Evolutionary conservation across 2,888 invertebrate species (phyloP).

Genomic region (Xanthorhoe designata): DNA sequence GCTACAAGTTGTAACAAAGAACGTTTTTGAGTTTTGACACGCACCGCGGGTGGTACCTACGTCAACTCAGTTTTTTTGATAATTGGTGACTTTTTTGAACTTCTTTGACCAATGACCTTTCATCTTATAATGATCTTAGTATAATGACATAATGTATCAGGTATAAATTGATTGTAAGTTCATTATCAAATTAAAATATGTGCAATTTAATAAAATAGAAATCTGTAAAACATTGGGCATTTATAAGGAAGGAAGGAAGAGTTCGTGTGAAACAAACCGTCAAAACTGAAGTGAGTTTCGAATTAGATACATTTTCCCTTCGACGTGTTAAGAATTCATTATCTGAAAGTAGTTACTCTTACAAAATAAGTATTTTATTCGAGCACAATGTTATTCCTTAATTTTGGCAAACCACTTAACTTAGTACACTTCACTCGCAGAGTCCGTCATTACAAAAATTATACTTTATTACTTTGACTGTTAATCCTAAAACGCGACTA

Average conservation of each 20-base stretch:
- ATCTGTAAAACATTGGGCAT: no score
- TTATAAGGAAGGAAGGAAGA: no score
- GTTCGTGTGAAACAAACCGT: no score
- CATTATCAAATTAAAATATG: no score
- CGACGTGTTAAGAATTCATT: background rate
- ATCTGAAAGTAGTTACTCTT: background rate
- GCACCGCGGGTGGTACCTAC: constrained; percentile 44
- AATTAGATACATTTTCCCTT: no score
- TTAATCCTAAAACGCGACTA: background rate
- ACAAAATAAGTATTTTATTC: background rate
- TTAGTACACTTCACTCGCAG: constrained; percentile 1
- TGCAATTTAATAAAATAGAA: no score
- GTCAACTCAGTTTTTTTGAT: constrained; percentile 13
- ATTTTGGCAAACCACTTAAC: background rate
- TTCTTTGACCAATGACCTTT: background rate
- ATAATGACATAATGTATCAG: no score
- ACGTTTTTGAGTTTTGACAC: constrained; percentile 30
- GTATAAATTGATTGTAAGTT: no score
- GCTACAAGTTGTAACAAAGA: constrained; percentile 38
- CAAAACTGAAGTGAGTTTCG: no score
- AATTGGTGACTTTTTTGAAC: constrained; percentile 5
- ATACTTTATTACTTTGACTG: background rate
- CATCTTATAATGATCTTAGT: no score
- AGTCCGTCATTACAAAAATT: constrained; percentile 1
- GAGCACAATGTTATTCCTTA: background rate